Conservation (phyloP, 2,113 vertebrate species). For the Gobiocypris rarus region DNA sequence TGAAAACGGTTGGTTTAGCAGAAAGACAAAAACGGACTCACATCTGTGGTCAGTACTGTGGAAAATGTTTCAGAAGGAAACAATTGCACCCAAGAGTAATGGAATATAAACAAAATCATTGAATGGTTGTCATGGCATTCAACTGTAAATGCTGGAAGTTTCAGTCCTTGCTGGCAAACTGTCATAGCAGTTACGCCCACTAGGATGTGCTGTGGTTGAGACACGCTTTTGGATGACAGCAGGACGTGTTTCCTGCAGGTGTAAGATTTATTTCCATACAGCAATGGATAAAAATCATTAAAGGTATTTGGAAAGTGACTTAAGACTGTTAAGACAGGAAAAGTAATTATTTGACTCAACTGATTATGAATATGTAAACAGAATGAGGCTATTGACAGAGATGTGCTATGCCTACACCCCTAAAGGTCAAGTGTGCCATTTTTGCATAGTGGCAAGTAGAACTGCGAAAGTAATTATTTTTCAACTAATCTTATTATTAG, state of each 20-base stretch:
- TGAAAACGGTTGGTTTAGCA: no score
- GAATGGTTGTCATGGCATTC: slow-evolving; percentile 4
- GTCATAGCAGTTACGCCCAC: neutral
- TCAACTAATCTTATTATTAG: no score
- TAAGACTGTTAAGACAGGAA: neutral
- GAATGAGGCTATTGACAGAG: neutral
- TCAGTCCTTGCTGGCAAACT: neutral
- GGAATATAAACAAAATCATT: slow-evolving; percentile 5
- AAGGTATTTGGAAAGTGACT: slow-evolving; percentile 3
- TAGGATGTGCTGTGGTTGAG: slow-evolving; percentile 4
- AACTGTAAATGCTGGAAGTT: neutral
- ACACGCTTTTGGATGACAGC: neutral
- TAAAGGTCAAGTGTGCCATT: no score
- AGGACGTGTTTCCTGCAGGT: neutral
- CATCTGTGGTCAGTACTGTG: slow-evolving; percentile 3
- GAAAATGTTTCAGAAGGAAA: neutral
- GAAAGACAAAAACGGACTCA: neutral
- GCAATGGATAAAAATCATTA: neutral
- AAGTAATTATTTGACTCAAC: neutral
- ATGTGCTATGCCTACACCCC: neutral
- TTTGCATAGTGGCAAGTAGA: no score
- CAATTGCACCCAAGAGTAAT: slow-evolving; percentile 16
- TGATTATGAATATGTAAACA: neutral
- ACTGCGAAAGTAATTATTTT: no score
- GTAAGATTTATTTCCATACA: neutral